These are phyloP conservation scores for Numenius phaeopus DNA, from an alignment of 2,797 vertebrate species.

Conservation along the genomic window DNA sequence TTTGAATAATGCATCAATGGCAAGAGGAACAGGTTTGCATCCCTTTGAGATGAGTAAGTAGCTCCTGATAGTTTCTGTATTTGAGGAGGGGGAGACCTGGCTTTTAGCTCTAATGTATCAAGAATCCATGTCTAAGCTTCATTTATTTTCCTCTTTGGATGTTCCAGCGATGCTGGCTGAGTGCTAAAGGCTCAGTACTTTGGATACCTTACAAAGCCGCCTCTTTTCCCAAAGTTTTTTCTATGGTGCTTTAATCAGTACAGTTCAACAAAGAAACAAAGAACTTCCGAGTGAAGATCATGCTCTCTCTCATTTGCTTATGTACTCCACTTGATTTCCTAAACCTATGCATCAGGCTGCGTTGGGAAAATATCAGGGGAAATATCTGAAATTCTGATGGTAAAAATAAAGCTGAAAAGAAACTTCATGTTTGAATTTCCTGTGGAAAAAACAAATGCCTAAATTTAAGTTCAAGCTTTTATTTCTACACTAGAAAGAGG, in stretches of 20 bases:
- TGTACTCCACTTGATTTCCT: not conserved
- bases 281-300: not conserved
- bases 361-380: not conserved
- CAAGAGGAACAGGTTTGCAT: not conserved
- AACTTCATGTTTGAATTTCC: not conserved
- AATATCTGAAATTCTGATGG: not conserved
- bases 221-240: not conserved
- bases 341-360: not conserved
- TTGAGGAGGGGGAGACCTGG: not conserved
- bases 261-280: not conserved
- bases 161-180: not conserved
- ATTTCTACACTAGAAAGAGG: not conserved
- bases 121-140: not conserved
- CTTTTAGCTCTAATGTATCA: not conserved
- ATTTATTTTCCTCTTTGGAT: not conserved
- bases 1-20: not conserved
- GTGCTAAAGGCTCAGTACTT: not conserved
- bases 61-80: not conserved
- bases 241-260: not conserved
- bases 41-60: rapidly evolving
- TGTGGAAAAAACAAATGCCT: not conserved
- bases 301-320: not conserved
- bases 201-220: not conserved
- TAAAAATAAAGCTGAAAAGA: not conserved
- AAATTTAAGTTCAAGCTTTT: not conserved